Percentiles rank a stretch among this genome's conserved stretches.
Evolutionary conservation across 2,888 invertebrate species (phyloP).

Genomic region (Cremastinae sp.): DNA sequence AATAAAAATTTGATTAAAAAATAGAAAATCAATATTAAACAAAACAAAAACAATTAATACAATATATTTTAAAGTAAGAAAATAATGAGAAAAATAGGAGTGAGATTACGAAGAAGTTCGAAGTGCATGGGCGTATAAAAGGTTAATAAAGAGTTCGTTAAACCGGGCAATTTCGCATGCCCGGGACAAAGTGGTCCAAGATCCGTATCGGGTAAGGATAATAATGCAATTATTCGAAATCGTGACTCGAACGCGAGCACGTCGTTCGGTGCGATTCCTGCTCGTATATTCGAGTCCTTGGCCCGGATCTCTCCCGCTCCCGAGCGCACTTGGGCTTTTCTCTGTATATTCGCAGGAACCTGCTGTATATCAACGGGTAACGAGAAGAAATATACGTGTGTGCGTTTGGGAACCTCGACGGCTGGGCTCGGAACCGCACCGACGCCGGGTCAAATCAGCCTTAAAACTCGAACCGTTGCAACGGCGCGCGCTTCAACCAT

Average conservation of each 20-base stretch:
- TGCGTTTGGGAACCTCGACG: neutral
- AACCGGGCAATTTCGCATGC: slow-evolving; percentile 28
- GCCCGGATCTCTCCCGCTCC: slow-evolving; percentile 24
- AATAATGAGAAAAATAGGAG: too few species aligned
- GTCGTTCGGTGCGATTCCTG: slow-evolving; percentile 19
- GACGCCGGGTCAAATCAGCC: slow-evolving; percentile 12
- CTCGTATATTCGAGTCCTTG: slow-evolving; percentile 41
- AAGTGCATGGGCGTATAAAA: slow-evolving; percentile 10
- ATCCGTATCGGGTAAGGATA: slow-evolving; percentile 26
- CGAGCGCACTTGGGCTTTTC: neutral
- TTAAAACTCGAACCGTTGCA: slow-evolving; percentile 28
- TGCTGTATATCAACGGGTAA: neutral
- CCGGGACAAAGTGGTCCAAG: slow-evolving; percentile 8
- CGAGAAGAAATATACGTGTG: neutral
- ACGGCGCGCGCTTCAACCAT: slow-evolving; percentile 2
- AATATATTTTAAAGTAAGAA: too few species aligned
- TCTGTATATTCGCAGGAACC: neutral
- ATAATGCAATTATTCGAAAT: slow-evolving; percentile 37
- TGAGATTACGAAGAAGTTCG: neutral
- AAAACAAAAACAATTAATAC: too few species aligned
- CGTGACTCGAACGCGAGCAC: slow-evolving; percentile 35
- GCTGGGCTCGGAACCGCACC: slow-evolving; percentile 24
- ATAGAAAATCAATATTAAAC: too few species aligned
- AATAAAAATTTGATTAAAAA: too few species aligned
- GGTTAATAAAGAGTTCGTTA: slow-evolving; percentile 36